A percentile compares a stretch with the other conserved stretches of the same genome.
Conservation (phyloP, 2,797 vertebrate genomes). For the Fundulus diaphanus region DNA sequence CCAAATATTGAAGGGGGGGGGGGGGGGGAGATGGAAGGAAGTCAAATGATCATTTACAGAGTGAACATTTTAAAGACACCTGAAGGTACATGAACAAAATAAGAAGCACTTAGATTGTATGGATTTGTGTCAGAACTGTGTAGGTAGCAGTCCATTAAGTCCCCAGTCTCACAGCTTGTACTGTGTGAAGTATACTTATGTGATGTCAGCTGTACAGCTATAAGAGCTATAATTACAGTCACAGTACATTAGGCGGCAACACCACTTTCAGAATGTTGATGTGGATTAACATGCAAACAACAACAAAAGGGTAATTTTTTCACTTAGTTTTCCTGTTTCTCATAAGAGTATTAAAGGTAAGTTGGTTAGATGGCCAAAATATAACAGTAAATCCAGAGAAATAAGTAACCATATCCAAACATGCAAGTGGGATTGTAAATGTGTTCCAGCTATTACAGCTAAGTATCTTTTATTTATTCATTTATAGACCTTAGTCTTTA, state of each 20-base stretch:
- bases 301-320: background rate
- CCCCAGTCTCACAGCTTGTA: conserved; percentile 3
- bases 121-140: background rate
- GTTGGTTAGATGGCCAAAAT: background rate
- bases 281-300: background rate
- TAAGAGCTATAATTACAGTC: conserved; percentile 5
- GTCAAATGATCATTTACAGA: background rate
- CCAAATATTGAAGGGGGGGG: conserved; percentile 24
- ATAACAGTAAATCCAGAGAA: background rate
- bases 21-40: conserved; percentile 7
- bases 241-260: background rate
- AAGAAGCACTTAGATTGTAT: background rate
- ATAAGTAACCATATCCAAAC: too few species aligned
- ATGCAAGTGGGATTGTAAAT: too few species aligned
- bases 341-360: background rate
- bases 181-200: background rate
- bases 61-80: background rate
- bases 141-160: conserved; percentile 1
- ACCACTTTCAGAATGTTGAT: background rate
- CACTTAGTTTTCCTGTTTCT: background rate
- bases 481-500: too few species aligned
- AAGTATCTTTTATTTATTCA: too few species aligned
- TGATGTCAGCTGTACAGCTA: background rate
- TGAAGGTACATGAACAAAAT: background rate
- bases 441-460: too few species aligned